phyloP scores from a whole-genome alignment of 2,797 vertebrate genomes.

The Microtus californicus region DNA sequence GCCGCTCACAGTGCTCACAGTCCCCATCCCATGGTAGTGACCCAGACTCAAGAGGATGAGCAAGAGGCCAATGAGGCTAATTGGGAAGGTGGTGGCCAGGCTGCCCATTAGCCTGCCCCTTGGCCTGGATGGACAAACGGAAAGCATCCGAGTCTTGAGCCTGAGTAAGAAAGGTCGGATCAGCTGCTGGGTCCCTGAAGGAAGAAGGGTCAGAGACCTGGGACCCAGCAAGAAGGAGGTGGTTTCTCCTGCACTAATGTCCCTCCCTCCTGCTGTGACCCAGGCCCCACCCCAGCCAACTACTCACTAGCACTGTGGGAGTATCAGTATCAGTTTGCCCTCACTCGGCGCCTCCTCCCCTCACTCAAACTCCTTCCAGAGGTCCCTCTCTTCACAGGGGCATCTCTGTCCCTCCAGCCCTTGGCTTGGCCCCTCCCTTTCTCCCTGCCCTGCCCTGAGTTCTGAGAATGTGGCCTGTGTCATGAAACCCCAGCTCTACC shows the following conservation, averaged over 20 bases:
- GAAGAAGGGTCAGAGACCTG: neutral
- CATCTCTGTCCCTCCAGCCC: neutral
- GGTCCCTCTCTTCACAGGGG: neutral
- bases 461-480: neutral
- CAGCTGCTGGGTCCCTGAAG: neutral
- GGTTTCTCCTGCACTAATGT: neutral
- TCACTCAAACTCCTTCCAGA: neutral
- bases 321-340: slow-evolving; percentile 65
- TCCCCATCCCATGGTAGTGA: slow-evolving; percentile 14
- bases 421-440: neutral
- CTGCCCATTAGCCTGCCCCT: slow-evolving; percentile 2
- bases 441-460: neutral
- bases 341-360: neutral
- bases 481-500: neutral
- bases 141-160: neutral
- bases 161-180: neutral
- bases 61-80: slow-evolving; percentile 74
- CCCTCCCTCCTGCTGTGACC: neutral
- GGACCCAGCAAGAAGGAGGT: neutral
- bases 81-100: slow-evolving; percentile 72
- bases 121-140: slow-evolving; percentile 62
- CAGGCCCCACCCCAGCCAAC: slow-evolving; percentile 38
- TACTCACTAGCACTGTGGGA: slow-evolving; percentile 59
- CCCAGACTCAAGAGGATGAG: slow-evolving; percentile 68
- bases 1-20: slow-evolving; percentile 40